Percentiles rank a stretch among this genome's conserved stretches.
phyloP scores from a whole-genome alignment of 2,888 invertebrate genomes.

The Lepidocyrtinus sp. region DNA sequence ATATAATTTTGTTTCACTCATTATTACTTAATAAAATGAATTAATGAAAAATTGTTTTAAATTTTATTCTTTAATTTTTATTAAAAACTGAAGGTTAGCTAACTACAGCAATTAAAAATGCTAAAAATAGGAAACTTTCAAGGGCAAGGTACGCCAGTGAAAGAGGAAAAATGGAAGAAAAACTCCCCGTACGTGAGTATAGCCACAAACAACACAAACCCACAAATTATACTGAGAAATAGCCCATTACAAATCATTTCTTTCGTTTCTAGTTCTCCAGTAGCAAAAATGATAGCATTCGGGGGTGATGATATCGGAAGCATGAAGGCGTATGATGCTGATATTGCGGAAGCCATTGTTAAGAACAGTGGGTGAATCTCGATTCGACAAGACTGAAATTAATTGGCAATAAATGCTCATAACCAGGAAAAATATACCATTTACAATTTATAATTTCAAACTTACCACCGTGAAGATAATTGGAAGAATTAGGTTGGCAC shows the following conservation, averaged over 20 bases:
- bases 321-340: slow-evolving; percentile 89
- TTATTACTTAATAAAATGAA: too few relatives aligned
- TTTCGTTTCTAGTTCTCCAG: slow-evolving; percentile 75
- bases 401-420: background rate
- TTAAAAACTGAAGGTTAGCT: background rate
- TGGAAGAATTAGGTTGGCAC: slow-evolving; percentile 55
- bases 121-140: background rate
- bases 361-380: slow-evolving; percentile 88
- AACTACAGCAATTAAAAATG: slow-evolving; percentile 9
- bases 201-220: slow-evolving; percentile 56
- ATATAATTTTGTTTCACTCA: too few relatives aligned
- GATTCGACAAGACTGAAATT: slow-evolving; percentile 79
- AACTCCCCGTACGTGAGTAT: slow-evolving; percentile 64
- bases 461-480: slow-evolving; percentile 53
- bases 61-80: background rate
- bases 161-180: slow-evolving; percentile 63
- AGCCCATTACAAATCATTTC: slow-evolving; percentile 66
- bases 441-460: background rate
- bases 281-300: slow-evolving; percentile 90
- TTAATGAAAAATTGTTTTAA: slow-evolving; percentile 8
- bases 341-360: slow-evolving; percentile 90
- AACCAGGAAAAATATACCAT: background rate
- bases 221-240: slow-evolving; percentile 65
- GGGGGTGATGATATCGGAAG: slow-evolving; percentile 82
- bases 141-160: background rate